A percentile compares a stretch with the other conserved stretches of the same genome.
phyloP scores from a whole-genome alignment of 2,797 vertebrate species.

The Chaunax sp. region DNA sequence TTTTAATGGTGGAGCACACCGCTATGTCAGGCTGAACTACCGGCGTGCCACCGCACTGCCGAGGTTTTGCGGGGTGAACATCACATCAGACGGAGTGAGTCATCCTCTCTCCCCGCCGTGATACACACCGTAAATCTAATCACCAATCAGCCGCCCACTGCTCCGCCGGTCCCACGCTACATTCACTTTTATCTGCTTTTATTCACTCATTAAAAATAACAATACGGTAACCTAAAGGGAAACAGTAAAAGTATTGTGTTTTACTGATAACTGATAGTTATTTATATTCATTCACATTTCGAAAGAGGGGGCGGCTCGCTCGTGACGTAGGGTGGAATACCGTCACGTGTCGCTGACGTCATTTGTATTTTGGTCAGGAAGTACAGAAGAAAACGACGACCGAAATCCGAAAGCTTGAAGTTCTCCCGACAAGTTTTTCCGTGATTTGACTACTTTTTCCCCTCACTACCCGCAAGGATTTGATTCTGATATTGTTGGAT shows the following conservation, averaged over 20 bases:
- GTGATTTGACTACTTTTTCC: conserved; percentile 6
- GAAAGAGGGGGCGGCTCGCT: not conserved
- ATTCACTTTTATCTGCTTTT: not conserved
- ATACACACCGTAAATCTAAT: conserved; percentile 75
- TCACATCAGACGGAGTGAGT: conserved; percentile 80
- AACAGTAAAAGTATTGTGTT: not conserved
- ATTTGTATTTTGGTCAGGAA: conserved; percentile 78
- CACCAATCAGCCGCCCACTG: conserved; percentile 70
- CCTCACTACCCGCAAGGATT: fast-evolving
- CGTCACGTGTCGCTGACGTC: conserved; percentile 72
- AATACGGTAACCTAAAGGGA: fast-evolving
- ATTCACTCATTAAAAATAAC: fast-evolving
- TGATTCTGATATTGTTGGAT: not conserved
- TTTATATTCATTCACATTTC: conserved; percentile 48
- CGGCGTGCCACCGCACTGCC: conserved; percentile 74
- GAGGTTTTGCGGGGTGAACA: conserved; percentile 78
- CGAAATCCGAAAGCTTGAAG: conserved; percentile 44
- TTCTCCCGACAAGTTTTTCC: conserved; percentile 24
- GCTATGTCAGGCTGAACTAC: conserved; percentile 43
- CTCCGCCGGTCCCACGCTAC: not conserved
- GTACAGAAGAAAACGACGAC: conserved; percentile 55
- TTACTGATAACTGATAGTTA: conserved; percentile 1
- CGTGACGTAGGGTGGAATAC: conserved; percentile 67
- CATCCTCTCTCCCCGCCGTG: conserved; percentile 77
- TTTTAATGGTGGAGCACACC: conserved; percentile 42